phyloP scores from a whole-genome alignment of 2,113 vertebrate genomes.

The Crotalus viridis region DNA sequence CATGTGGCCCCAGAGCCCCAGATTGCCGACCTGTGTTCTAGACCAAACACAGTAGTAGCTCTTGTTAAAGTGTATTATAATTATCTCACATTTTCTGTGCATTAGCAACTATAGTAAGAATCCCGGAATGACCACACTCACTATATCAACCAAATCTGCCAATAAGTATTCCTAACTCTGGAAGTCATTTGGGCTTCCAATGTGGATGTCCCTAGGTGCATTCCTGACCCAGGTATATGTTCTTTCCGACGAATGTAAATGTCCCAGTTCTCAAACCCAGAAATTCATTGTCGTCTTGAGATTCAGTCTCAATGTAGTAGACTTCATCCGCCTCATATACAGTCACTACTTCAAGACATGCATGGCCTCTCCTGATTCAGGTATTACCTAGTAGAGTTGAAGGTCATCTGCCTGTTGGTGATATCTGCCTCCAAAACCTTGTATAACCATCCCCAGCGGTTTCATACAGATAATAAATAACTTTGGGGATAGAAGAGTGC shows the following conservation, averaged over 20 bases:
- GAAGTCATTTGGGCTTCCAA: neutral
- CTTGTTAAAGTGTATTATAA: neutral
- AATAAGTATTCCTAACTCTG: neutral
- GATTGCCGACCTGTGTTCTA: too few relatives aligned
- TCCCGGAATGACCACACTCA: neutral
- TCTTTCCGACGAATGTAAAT: neutral
- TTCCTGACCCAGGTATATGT: neutral
- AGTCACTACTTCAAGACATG: neutral
- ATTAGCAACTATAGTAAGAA: neutral
- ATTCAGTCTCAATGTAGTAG: neutral
- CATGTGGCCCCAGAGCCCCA: too few relatives aligned
- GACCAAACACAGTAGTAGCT: neutral
- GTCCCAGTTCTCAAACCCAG: neutral
- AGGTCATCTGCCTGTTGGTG: neutral
- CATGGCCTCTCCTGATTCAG: neutral
- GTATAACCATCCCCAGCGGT: neutral
- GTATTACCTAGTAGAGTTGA: neutral
- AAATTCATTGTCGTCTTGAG: neutral
- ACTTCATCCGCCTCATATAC: neutral
- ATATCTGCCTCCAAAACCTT: neutral
- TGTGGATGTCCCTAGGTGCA: neutral
- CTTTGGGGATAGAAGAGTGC: neutral
- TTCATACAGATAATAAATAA: neutral
- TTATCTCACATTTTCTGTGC: neutral
- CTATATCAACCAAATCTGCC: neutral